Conservation (phyloP, 2,797 vertebrate species). For the Trichosurus vulpecula region DNA sequence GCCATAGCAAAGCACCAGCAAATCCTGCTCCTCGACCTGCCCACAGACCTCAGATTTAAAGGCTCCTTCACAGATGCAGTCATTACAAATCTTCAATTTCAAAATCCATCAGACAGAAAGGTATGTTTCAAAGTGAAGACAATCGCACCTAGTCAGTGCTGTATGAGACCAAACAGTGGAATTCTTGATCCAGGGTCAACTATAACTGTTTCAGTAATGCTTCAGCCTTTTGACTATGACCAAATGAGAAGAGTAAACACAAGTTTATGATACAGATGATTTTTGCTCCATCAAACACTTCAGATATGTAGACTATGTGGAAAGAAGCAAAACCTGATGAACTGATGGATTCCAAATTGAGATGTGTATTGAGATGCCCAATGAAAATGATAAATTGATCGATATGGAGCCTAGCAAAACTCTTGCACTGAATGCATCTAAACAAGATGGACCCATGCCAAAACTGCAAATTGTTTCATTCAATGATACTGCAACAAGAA, state of each 20-base stretch:
- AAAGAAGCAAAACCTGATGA: background rate
- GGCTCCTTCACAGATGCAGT: constrained; percentile 99
- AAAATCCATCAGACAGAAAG: constrained; percentile 96
- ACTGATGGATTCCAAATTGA: background rate
- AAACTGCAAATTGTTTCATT: constrained; percentile 86
- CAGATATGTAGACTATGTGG: constrained; percentile 95
- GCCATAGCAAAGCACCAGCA: background rate
- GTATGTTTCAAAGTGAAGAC: constrained; percentile 99
- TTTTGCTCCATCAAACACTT: constrained; percentile 91
- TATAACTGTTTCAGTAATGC: constrained; percentile 96
- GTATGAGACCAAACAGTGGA: constrained; percentile 97
- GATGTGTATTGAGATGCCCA: background rate
- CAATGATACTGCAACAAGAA: constrained; percentile 93
- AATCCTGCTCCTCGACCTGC: no score
- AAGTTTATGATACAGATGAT: constrained; percentile 99
- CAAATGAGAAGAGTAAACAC: constrained; percentile 99
- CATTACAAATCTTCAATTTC: constrained; percentile 96
- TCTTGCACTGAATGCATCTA: constrained; percentile 88
- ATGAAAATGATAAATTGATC: constrained; percentile 81
- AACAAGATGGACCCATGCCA: constrained; percentile 88
- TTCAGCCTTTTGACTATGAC: constrained; percentile 98
- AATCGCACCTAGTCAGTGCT: constrained; percentile 96
- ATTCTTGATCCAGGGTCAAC: constrained; percentile 92
- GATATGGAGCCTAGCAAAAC: constrained; percentile 91
- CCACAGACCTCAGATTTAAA: constrained; percentile 68